Base-by-base conservation (phyloP, 2,888 invertebrate species). In the Agonopterix arenella region DNA sequence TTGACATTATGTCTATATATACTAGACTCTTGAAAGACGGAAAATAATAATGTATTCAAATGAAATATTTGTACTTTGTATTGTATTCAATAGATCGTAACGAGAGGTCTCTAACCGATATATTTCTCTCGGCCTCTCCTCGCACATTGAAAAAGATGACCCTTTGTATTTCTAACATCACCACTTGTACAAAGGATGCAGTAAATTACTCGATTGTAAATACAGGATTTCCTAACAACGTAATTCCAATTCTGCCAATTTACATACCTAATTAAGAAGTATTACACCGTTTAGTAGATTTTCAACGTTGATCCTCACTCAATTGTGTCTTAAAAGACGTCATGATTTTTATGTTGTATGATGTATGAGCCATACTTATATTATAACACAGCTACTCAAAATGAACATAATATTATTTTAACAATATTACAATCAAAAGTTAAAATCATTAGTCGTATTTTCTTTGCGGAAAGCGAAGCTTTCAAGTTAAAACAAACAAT, bases 71-170 rank as follows among this genome's bases (percentile, higher is more conserved):
- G 63, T 71, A 28, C 68, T 66, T 63, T 56, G 60, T 62, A 58
- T 60, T 56, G 59, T 62, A 64, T 74, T 80, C 70, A 82, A 83
- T 81, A 70, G 77, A 70, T 83, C 80, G 77, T 83, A 81, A 75
- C 61, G 62, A 61, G 64, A 55, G 61, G 53, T 59, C 59, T 58
- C 61, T 61, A 60, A 61, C 58, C 61, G 63, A 51, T 43, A 28
- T 28, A 28, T 28, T 28, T 28, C 28, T 52, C 37, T 13, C 59
- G 64, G 68, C 69, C 67, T 61, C 59, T 9, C 68, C 65, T 63
- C 58, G 65, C 53, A 61, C 65, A 66, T 66, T 64, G 70, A 70
- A 50, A 49, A 49, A 52, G 48, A 78, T 70, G 71, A 73, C 69
- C 69, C 75, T 76, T 78, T 81, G 75, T 78, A 62, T 64, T 62